A percentile compares a stretch with the other conserved stretches of the same genome.
Evolutionary conservation across 2,113 vertebrate species (phyloP).

Genomic region (Xiphias gladius): DNA sequence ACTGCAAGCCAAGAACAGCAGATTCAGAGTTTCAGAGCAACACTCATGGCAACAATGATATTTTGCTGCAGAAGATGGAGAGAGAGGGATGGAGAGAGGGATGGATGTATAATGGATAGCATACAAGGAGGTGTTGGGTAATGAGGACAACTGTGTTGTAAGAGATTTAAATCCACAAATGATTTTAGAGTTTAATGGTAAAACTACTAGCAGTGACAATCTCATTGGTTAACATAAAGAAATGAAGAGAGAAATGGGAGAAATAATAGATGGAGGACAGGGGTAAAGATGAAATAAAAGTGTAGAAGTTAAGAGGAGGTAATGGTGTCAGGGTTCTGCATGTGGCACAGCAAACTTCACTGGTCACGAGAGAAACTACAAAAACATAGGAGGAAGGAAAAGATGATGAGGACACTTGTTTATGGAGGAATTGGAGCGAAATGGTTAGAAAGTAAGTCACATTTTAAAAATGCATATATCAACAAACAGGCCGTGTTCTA

Average conservation of each 20-base stretch:
- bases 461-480: slow-evolving; percentile 15
- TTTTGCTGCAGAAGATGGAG: slow-evolving; percentile 3
- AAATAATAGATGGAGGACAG: background rate
- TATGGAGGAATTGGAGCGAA: background rate
- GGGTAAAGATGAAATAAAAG: background rate
- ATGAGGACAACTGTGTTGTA: slow-evolving; percentile 38
- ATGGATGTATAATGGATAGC: slow-evolving; percentile 58
- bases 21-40: slow-evolving; percentile 49
- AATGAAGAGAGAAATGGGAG: background rate
- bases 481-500: background rate
- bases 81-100: background rate
- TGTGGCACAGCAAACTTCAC: slow-evolving; percentile 4
- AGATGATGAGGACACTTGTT: slow-evolving; percentile 38
- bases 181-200: slow-evolving; percentile 16
- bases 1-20: slow-evolving; percentile 45
- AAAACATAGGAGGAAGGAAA: background rate
- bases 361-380: background rate
- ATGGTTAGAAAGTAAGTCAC: slow-evolving; percentile 12
- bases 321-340: slow-evolving; percentile 26
- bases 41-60: slow-evolving; percentile 22
- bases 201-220: background rate
- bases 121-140: slow-evolving; percentile 32
- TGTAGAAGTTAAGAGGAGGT: slow-evolving; percentile 15
- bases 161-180: slow-evolving; percentile 37
- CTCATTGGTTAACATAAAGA: background rate